Evolutionary conservation across 1,140 invertebrate species (phyloP), one percentile per base, ranked within the genome.

Genomic region (Aphis gossypii): DNA sequence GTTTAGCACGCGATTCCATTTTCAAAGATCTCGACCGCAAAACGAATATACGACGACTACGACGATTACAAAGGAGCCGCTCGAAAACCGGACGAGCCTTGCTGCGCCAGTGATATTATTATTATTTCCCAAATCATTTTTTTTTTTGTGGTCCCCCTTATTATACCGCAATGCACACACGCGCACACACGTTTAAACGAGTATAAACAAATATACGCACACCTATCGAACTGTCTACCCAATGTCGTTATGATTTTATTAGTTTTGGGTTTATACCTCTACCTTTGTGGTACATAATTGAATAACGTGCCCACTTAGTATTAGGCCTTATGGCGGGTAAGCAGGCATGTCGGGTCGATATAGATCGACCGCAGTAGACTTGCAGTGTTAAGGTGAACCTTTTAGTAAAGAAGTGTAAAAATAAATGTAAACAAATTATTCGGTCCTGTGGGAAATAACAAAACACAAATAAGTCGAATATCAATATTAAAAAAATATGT

Each of bases 21-120:
- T 84, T 84, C 9, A 23, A n/a, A 38, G 23, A 84, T 84, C 83
- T 84, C 83, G 83, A 84, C 83, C 83, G 35, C 82, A 83, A 83
- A 83, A 83, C 35, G 82, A 23, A 35, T 6, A 35, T 6, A 83
- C 20, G 35, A 83, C 7, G 35, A 84, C 35, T 7, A 84, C 82
- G 7, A 84, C 41, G 83, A 84, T 38, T 38, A 41, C 83, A 84
- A 84, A 84, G 83, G 83, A 44, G 38, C 83, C 83, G 83, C 83
- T 25, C 23, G 38, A 44, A 84, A 84, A 84, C 83, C 38, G 38
- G 83, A 84, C 83, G 41, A 44, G 4, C 83, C 83, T 23, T 41
- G 83, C 23, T 84, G 38, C 23, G 83, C 41, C 83, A 11, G 20
- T 41, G 38, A 83, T 83, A 83, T 83, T 38, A 83, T 83, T 83